A percentile compares a stretch with the other conserved stretches of the same genome.
Evolutionary conservation across 2,888 invertebrate species (phyloP).

Genomic region (Apamea monoglypha): DNA sequence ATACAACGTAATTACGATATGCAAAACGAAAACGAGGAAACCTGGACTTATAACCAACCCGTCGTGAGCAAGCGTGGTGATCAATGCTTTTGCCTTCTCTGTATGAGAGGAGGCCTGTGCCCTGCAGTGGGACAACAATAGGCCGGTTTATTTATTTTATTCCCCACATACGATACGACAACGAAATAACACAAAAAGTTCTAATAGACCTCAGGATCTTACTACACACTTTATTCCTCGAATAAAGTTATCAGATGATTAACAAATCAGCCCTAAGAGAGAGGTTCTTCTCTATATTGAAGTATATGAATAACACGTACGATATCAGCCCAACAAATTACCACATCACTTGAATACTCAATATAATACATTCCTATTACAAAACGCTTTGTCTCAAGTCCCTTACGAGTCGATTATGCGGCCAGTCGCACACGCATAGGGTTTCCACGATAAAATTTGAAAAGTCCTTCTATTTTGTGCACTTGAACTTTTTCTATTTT

Average conservation of each 20-base stretch:
- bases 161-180: background rate
- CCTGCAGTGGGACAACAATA: background rate
- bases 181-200: background rate
- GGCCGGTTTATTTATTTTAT: background rate
- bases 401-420: slow-evolving; percentile 50
- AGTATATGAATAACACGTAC: background rate
- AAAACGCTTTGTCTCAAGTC: slow-evolving; percentile 45
- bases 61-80: background rate
- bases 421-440: slow-evolving; percentile 31
- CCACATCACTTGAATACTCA: slow-evolving; percentile 27
- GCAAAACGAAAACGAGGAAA: background rate
- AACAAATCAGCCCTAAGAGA: too few species aligned
- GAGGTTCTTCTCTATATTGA: background rate
- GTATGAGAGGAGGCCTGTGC: background rate
- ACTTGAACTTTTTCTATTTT: background rate
- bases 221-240: too few species aligned
- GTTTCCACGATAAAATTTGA: background rate
- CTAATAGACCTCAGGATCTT: too few species aligned
- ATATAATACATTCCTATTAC: slow-evolving; percentile 50
- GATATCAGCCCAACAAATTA: slow-evolving; percentile 23
- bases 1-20: background rate
- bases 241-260: too few species aligned
- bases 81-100: background rate
- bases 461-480: too few species aligned
- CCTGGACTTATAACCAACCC: too few species aligned